Conservation (phyloP, 2,113 vertebrate species). For the Canis aureus region DNA sequence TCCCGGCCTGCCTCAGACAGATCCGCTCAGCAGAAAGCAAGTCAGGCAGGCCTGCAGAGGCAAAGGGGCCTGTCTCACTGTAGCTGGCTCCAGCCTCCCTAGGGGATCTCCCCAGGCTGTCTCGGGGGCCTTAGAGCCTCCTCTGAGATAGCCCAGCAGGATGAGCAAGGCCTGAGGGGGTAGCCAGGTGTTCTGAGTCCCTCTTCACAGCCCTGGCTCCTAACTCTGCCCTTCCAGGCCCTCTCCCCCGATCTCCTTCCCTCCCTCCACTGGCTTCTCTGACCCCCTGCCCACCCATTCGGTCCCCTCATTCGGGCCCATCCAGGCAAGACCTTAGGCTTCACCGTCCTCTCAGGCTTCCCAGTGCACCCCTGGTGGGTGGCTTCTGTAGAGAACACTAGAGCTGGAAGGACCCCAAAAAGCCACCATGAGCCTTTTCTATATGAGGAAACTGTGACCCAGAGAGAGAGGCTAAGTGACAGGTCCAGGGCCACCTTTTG, state of each 20-base stretch:
- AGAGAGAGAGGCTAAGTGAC: neutral
- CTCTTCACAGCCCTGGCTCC: neutral
- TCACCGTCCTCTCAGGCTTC: neutral
- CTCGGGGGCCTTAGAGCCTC: neutral
- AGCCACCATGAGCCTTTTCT: neutral
- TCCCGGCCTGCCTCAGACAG: neutral
- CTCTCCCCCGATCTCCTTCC: neutral
- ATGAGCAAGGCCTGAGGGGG: neutral
- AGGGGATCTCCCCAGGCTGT: neutral
- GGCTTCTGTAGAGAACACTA: neutral
- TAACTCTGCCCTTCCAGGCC: neutral
- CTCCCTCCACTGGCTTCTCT: neutral
- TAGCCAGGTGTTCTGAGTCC: no score
- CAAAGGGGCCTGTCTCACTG: neutral
- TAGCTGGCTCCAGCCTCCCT: neutral
- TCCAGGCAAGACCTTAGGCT: neutral
- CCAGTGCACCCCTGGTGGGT: neutral
- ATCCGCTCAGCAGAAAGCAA: neutral
- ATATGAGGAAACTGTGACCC: neutral
- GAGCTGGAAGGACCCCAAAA: neutral
- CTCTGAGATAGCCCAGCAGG: neutral
- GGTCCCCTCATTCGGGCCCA: neutral
- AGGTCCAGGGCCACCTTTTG: neutral
- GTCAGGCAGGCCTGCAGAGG: neutral
- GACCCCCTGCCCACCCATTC: neutral